Percentiles rank a stretch among this genome's conserved stretches.
Conservation (phyloP, 1,140 invertebrate genomes). For the Cylas formicarius region DNA sequence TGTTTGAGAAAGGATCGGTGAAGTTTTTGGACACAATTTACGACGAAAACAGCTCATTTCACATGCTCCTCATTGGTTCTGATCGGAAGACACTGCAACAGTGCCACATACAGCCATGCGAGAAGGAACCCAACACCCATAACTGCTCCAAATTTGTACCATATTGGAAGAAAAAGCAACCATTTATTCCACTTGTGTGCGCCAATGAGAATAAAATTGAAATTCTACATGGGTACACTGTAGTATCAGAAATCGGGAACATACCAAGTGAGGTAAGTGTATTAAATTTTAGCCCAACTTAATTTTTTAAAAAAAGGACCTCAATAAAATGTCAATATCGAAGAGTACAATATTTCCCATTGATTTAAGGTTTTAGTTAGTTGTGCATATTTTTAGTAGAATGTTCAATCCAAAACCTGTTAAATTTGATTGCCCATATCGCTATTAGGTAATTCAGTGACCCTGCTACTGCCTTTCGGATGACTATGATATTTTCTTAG, state of each 20-base stretch:
- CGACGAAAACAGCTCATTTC: constrained; percentile 14
- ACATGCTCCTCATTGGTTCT: constrained; percentile 20
- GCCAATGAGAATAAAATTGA: constrained; percentile 19
- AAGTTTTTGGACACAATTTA: constrained; percentile 20
- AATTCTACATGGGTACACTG: constrained; percentile 15
- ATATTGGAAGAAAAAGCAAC: constrained; percentile 19
- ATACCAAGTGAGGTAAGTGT: not conserved
- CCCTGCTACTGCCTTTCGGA: too few species aligned
- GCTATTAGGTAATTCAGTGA: too few species aligned
- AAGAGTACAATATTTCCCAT: too few species aligned
- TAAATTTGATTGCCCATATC: too few species aligned
- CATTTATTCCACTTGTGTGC: constrained; percentile 12
- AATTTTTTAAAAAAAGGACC: not conserved
- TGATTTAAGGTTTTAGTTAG: too few species aligned
- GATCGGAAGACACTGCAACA: constrained; percentile 23
- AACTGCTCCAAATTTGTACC: constrained; percentile 13
- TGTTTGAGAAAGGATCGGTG: constrained; percentile 7
- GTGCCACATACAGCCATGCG: constrained; percentile 15
- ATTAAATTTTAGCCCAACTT: constrained; percentile 2
- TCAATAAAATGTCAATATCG: not conserved
- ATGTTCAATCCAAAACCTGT: too few species aligned
- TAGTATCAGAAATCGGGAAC: constrained; percentile 19
- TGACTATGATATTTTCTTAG: too few species aligned
- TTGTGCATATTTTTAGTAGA: too few species aligned
- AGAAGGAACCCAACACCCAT: constrained; percentile 6